These are phyloP conservation scores for Sapayoa aenigma DNA, from an alignment of 2,113 vertebrate species.

Conservation along the genomic window DNA sequence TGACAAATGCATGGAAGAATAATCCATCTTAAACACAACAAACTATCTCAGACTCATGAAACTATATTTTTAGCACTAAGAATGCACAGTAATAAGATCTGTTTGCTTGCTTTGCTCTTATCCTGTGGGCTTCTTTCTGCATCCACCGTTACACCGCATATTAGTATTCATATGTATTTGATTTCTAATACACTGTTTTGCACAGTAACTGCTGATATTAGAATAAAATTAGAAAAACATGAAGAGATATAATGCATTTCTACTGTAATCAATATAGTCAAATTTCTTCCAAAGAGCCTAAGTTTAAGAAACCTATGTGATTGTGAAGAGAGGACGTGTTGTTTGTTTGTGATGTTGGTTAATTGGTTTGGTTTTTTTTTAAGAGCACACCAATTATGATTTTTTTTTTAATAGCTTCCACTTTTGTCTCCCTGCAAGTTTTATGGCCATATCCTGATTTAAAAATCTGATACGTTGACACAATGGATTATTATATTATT, in stretches of 20 bases:
- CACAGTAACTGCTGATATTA: not conserved
- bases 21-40: not conserved
- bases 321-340: fast-evolving
- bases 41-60: not conserved
- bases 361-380: not conserved
- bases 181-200: not conserved
- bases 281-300: not conserved
- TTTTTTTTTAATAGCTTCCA: not conserved
- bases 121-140: not conserved
- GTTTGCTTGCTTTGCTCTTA: not conserved
- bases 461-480: not conserved
- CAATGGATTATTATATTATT: no score
- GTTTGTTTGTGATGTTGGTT: not conserved
- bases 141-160: not conserved
- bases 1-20: not conserved
- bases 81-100: not conserved
- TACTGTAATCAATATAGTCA: not conserved
- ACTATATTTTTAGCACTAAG: not conserved
- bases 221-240: not conserved
- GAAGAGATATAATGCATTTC: not conserved
- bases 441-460: not conserved
- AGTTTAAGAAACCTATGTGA: not conserved
- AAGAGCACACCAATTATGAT: not conserved
- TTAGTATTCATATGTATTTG: not conserved
- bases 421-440: not conserved